Percentiles rank a stretch among this genome's conserved stretches.
These are phyloP conservation scores for Diuraphis noxia DNA, from an alignment of 1,140 invertebrate species.

Conservation along the genomic window DNA sequence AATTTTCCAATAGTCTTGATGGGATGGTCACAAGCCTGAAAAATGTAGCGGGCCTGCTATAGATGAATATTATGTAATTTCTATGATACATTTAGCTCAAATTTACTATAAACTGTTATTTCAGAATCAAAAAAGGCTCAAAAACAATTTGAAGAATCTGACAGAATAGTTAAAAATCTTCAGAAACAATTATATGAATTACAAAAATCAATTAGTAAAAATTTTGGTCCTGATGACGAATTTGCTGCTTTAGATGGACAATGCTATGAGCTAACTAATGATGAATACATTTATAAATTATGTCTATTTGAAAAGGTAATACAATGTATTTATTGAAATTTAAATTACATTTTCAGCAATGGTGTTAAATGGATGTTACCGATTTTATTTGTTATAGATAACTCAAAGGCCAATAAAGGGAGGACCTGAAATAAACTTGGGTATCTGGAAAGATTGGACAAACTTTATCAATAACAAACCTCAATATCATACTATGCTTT, in stretches of 20 bases:
- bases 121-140: constrained; percentile 78
- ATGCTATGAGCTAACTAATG: constrained; percentile 89
- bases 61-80: neutral
- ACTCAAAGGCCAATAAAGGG: neutral
- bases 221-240: constrained; percentile 89
- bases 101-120: constrained; percentile 64
- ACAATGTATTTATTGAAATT: neutral
- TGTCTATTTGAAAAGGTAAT: constrained; percentile 87
- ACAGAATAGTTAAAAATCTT: constrained; percentile 75
- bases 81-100: neutral
- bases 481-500: constrained; percentile 8
- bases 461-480: neutral
- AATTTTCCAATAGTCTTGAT: neutral
- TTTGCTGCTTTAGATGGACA: constrained; percentile 85
- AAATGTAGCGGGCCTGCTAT: neutral
- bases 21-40: neutral
- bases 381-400: neutral
- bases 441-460: constrained; percentile 19
- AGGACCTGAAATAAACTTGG: neutral
- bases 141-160: constrained; percentile 76
- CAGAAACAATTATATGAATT: constrained; percentile 78
- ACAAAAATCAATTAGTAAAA: constrained; percentile 76
- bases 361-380: neutral
- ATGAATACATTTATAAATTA: constrained; percentile 93
- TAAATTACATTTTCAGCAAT: neutral